Evolutionary conservation across 30 jellyfish, hydroid and myxozoan genomes (phyloP), one percentile per base, ranked within the genome.

Genomic region (Cassiopea andromeda): DNA sequence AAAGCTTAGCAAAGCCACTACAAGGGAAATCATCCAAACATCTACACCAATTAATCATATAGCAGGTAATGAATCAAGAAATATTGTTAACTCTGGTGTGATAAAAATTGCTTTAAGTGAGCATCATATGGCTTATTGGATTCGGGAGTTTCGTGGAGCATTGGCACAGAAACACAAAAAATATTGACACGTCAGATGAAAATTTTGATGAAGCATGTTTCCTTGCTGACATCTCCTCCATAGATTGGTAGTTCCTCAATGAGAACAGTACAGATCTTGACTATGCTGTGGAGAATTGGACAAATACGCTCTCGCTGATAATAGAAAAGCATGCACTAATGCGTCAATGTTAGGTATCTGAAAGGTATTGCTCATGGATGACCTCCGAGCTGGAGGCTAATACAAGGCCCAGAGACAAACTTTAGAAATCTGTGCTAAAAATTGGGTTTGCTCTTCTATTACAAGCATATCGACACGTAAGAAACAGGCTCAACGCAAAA

Each of bases 11-110:
- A 48, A 77, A 46, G 86, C 8, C 47, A 10, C 86, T 44, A 77
- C 86, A 44, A 77, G 86, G 86, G 73, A 77, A 77, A 77, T 74
- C 19, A 66, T 45, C 59, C 5, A 50, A 2, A 50, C 8, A 50
- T 50, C 64, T 50, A 50, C 64, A 5, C 9, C 9, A 50, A 50
- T 77, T 77, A 74, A 5, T 74, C 8, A 77, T 68, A 50, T 77
- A 50, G 86, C 86, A 77, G 86, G 45, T 49, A 77, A 74, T 77
- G 86, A 77, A 44, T 14, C 72, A 9, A 77, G 86, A 48, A 77
- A 77, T 79, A 79, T 49, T 79, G 88, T 57, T 2, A 78, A 57
- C n/a, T 79, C 77, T 16, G 88, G 88, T 69, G 77, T 16, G 5
- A 47, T 79, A 76, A 79, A 57, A 79, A 79, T 79, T 14, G 18